Conservation (phyloP, 1,140 invertebrate genomes). For the Macrotrachela quadricornifera region DNA sequence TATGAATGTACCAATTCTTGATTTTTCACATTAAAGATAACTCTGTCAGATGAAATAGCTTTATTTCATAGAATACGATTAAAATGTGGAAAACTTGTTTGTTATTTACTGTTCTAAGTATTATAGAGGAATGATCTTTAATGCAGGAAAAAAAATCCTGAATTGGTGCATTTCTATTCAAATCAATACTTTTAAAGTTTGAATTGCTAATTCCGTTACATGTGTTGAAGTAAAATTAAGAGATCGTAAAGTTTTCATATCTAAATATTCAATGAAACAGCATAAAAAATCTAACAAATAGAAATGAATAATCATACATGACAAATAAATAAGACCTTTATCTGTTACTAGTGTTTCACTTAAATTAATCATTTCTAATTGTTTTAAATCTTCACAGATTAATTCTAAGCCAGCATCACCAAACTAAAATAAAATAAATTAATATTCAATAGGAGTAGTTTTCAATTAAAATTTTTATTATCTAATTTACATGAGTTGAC, state of each 20-base stretch:
- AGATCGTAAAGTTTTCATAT: conserved; percentile 50
- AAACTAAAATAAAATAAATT: conserved; percentile 39
- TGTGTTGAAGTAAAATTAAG: conserved; percentile 64
- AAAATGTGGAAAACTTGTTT: too few species aligned
- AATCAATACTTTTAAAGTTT: conserved; percentile 40
- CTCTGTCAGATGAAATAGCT: too few species aligned
- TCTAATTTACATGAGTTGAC: conserved; percentile 44
- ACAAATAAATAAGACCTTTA: conserved; percentile 50
- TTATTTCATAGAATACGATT: too few species aligned
- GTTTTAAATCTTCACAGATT: conserved; percentile 58
- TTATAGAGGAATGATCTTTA: too few species aligned
- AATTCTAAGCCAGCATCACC: conserved; percentile 55
- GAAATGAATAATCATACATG: conserved; percentile 36
- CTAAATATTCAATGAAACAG: conserved; percentile 34
- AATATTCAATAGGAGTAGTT: neutral
- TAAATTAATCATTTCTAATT: conserved; percentile 58
- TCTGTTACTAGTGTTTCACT: conserved; percentile 69
- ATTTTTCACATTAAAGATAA: too few species aligned
- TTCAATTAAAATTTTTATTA: neutral
- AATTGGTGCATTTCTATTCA: neutral
- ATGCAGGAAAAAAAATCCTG: neutral
- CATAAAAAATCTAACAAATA: neutral
- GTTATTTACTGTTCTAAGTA: too few species aligned
- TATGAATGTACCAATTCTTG: too few species aligned
- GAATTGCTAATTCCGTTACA: conserved; percentile 53